Evolutionary conservation across 2,797 vertebrate species (phyloP).

Genomic region (Bufotes viridis): DNA sequence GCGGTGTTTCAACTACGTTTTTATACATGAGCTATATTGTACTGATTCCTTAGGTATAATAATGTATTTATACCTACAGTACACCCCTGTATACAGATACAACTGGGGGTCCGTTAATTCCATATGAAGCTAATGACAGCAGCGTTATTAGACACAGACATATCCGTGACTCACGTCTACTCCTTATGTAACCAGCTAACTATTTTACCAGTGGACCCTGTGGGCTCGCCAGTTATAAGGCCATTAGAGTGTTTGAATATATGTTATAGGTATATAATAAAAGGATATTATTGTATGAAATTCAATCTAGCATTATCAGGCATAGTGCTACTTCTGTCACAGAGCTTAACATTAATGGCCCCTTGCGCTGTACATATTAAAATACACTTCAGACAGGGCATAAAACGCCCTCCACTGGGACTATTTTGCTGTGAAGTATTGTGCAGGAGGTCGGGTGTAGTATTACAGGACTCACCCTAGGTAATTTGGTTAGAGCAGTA

Average conservation of each 20-base stretch:
- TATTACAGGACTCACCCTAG: constrained; percentile 42
- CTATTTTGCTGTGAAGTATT: constrained; percentile 30
- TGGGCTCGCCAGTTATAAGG: background rate
- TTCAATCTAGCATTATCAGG: constrained; percentile 16
- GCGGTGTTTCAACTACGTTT: too few species aligned
- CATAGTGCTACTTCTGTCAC: constrained; percentile 40
- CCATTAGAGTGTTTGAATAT: constrained; percentile 5
- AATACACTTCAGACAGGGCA: constrained; percentile 34
- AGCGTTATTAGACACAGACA: background rate
- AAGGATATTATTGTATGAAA: constrained; percentile 24
- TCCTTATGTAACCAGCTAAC: background rate
- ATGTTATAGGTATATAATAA: background rate
- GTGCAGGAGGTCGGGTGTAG: constrained; percentile 47
- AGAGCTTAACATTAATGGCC: constrained; percentile 26
- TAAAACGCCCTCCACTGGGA: constrained; percentile 13
- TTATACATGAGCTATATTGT: too few species aligned
- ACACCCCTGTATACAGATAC: background rate
- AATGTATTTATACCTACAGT: background rate
- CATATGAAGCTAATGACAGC: background rate
- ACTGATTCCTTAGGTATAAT: background rate
- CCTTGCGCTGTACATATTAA: constrained; percentile 39
- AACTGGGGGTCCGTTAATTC: background rate
- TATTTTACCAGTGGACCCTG: background rate
- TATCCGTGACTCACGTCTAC: background rate
- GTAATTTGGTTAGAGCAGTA: constrained; percentile 25